Conservation (phyloP, 2,113 vertebrate genomes). For the Lophura nycthemera region DNA sequence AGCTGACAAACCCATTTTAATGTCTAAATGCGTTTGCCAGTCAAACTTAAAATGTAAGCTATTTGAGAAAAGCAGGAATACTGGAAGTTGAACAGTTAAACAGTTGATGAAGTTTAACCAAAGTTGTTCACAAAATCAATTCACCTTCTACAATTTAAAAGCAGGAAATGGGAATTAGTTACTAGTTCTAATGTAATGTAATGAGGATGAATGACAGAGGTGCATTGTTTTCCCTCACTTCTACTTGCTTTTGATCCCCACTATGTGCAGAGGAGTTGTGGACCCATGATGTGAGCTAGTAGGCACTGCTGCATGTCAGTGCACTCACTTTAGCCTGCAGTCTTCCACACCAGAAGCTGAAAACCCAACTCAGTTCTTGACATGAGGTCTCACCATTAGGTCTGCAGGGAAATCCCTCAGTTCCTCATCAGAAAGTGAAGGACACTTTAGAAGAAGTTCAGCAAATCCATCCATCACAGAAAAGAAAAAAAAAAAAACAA, state of each 20-base stretch:
- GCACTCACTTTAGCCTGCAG: not conserved
- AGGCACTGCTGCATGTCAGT: not conserved
- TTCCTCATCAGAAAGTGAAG: not conserved
- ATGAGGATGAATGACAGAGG: not conserved
- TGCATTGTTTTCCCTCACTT: not conserved
- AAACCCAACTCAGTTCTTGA: not conserved
- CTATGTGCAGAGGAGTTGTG: not conserved
- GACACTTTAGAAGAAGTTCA: not conserved
- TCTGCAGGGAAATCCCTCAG: not conserved
- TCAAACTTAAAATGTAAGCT: not conserved
- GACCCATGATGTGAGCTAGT: not conserved
- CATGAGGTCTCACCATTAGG: not conserved
- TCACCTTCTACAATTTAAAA: not conserved
- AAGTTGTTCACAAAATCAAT: not conserved
- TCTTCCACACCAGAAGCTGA: not conserved
- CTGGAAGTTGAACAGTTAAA: not conserved
- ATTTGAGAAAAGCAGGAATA: not conserved
- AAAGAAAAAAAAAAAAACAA: not conserved
- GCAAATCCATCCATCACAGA: not conserved
- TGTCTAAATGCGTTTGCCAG: not conserved
- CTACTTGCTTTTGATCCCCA: not conserved
- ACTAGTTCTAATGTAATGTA: not conserved
- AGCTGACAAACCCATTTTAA: not conserved
- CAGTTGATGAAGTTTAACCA: not conserved
- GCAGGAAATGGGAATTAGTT: not conserved